Evolutionary conservation across 1,140 invertebrate species (phyloP).

Genomic region (Helicoverpa zea): DNA sequence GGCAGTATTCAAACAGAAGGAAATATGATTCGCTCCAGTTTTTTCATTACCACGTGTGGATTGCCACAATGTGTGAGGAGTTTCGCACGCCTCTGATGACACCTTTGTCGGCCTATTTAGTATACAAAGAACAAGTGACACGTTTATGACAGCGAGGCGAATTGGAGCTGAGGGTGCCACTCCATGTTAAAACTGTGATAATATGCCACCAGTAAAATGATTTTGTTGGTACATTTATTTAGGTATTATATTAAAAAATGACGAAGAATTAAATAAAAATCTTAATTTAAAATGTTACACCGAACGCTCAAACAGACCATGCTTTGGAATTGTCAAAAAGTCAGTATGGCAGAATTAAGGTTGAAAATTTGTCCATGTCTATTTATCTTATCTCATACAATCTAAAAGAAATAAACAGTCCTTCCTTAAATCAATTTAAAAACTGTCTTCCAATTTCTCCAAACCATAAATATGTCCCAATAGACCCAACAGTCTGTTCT

Average conservation of each 20-base stretch:
- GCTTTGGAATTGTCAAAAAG: too few relatives aligned
- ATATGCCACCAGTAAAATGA: not conserved
- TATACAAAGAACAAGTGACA: conserved; percentile 61
- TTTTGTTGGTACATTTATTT: too few relatives aligned
- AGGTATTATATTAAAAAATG: too few relatives aligned
- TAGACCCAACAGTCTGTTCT: conserved; percentile 13
- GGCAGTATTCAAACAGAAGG: conserved; percentile 40
- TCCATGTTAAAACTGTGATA: not conserved
- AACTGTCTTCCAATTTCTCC: not conserved
- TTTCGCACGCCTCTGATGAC: conserved; percentile 68
- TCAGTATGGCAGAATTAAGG: too few relatives aligned
- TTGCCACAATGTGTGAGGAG: conserved; percentile 71
- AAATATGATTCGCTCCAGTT: conserved; percentile 53
- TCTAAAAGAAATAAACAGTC: conserved; percentile 2
- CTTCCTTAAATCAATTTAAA: conserved; percentile 11
- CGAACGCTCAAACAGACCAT: too few relatives aligned
- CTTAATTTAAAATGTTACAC: too few relatives aligned
- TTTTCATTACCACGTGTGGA: conserved; percentile 65
- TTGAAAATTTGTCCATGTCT: too few relatives aligned
- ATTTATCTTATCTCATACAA: not conserved
- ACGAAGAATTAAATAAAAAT: too few relatives aligned
- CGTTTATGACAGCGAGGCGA: conserved; percentile 2
- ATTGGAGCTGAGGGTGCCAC: not conserved
- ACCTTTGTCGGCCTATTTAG: conserved; percentile 72
- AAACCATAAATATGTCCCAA: conserved; percentile 20